Base-by-base conservation (phyloP, 2,888 invertebrate genomes). In the Incurvaria masculella region DNA sequence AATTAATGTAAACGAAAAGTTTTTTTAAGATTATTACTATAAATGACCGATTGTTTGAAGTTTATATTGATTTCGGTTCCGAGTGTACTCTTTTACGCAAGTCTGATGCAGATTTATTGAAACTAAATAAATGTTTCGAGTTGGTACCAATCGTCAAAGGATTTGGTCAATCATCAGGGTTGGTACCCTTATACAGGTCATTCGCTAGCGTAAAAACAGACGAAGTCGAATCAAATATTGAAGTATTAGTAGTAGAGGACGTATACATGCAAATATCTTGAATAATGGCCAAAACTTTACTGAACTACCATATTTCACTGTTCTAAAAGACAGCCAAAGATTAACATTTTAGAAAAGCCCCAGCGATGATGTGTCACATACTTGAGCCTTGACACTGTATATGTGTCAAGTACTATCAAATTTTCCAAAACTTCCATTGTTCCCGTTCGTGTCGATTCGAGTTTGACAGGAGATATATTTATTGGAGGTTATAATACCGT, bases 41-140 rank as follows among this genome's bases (percentile, higher is more conserved):
- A 3, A 48, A 51, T 40, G 47, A 41, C 20, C 19, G 42, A 18
- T 5, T 8, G 10, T 45, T 53, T 8, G 26, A 20, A 8, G 48
- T 47, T 5, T 55, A 42, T 26, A 41, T 54, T 10, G 53, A 54
- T 38, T 56, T 56, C 40, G 53, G 54, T 10, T 54, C 52, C 27
- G 51, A 55, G 5, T 51, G 54, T 19, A 51, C 47, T 21, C 41
- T 55, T 1, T 46, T 53, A 8, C 48, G 49, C 2, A 16, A 48
- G 11, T 43, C 50, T 33, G 48, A 45, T 43, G 54, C 54, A 6
- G 11, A 44, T 4, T 4, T 5, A 6, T 39, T 53, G 38, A 42
- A 42, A 14, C 41, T 52, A 5, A 14, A 27, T 27, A 44, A 50
- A 33, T n/a, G 6, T 17, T 48, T 20, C 39, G 39, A 45, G 21